Evolutionary conservation across 1,140 invertebrate genomes (phyloP).

Genomic region (Brachionus angularis): DNA sequence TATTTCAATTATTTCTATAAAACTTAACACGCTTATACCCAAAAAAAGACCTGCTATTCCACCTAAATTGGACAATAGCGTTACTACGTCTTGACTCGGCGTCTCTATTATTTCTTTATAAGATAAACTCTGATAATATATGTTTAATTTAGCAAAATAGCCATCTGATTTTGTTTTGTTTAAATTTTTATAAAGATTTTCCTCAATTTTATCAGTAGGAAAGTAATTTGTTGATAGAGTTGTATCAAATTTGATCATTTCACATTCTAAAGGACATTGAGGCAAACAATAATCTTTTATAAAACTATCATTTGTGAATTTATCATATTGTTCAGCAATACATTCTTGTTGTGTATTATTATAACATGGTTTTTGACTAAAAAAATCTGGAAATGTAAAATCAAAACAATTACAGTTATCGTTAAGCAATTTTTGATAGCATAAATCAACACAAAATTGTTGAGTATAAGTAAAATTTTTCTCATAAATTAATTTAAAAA

Average conservation of each 20-base stretch:
- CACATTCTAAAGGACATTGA: slow-evolving; percentile 38
- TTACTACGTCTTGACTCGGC: background rate
- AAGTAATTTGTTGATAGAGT: background rate
- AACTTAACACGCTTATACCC: background rate
- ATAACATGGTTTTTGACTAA: background rate
- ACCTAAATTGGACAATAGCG: slow-evolving; percentile 4
- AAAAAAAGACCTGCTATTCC: slow-evolving; percentile 12
- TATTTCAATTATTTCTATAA: slow-evolving; percentile 24
- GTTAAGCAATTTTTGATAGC: background rate
- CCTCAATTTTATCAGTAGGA: too few species aligned
- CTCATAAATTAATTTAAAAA: background rate
- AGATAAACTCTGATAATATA: background rate
- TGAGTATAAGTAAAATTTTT: background rate
- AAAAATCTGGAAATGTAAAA: background rate
- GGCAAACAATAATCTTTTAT: background rate
- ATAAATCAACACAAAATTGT: background rate
- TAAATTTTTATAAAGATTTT: too few species aligned
- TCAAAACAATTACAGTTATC: slow-evolving; percentile 6
- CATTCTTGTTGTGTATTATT: background rate
- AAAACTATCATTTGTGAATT: background rate
- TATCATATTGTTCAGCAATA: background rate
- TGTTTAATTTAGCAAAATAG: background rate
- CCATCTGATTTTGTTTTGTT: too few species aligned
- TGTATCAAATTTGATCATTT: background rate
- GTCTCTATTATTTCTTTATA: background rate